Evolutionary conservation across 2,797 vertebrate genomes (phyloP), one percentile per base, ranked within the genome.

Genomic region (Enteromius paludinosus): DNA sequence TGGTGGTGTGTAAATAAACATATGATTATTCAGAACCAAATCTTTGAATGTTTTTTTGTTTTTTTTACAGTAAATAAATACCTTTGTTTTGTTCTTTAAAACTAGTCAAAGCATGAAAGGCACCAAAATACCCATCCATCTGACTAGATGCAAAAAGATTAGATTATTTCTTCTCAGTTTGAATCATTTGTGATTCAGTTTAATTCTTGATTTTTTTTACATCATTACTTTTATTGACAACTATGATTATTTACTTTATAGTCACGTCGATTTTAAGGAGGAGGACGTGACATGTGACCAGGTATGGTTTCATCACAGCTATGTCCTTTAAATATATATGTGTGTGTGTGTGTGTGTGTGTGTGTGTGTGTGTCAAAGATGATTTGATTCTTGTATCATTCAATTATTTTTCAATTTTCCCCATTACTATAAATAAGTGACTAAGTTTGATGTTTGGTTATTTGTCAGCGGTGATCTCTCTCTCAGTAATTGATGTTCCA

Each of bases 401-500:
- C 20, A n/a, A 23, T n/a, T 66, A 0, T 6, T 14, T 41, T 20
- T 20, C 1, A 9, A 65, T 38, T 66, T 35, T 66, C n/a, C 28
- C 17, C 15, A 62, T 17, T 45, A 1, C 10, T 52, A 14, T 33
- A 12, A 52, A 72, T 33, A n/a, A 35, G 11, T 35, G 30, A 25
- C 65, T 68, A 14, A 20, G 9, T 49, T 49, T 49, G 25, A n/a
- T 72, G 3, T 52, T 35, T 35, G 18, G 33, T 68, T 54, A 52
- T 68, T 66, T 54, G 45, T n/a, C 77, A 35, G 47, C 25, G 4
- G 54, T 76, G 56, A 12, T 78, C 59, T 28, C 59, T 15, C 45
- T 25, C 30, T 25, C 59, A 71, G 17, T 70, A 66, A 87, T 62
- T 30, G 62, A 79, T 64, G 41, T 49, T 70, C 20, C 66, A 47